Conservation (phyloP, 2,888 invertebrate species). For the Loripinus fragilis region DNA sequence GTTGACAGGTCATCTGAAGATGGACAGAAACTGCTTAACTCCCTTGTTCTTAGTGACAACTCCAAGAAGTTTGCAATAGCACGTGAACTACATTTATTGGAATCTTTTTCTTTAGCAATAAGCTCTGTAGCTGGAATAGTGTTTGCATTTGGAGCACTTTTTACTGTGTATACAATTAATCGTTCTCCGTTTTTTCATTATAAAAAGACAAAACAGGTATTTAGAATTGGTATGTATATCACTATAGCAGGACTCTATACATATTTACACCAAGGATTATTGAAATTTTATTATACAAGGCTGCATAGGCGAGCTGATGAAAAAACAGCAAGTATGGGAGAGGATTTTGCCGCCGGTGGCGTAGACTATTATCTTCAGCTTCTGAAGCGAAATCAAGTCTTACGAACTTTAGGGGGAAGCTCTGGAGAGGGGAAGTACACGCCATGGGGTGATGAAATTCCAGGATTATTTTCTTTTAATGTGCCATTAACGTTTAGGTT, state of each 20-base stretch:
- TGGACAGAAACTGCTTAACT: not conserved
- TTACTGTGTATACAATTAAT: not conserved
- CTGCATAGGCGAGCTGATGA: not conserved
- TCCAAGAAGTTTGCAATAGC: conserved; percentile 5
- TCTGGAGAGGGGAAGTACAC: not conserved
- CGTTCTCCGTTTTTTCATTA: not conserved
- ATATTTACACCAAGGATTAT: not conserved
- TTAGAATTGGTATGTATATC: not conserved
- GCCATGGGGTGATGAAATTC: not conserved
- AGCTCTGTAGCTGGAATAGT: not conserved
- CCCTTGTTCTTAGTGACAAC: not conserved
- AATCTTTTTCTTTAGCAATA: not conserved
- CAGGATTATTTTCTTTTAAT: no score
- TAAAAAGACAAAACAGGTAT: not conserved
- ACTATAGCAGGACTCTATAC: not conserved
- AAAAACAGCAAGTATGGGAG: not conserved
- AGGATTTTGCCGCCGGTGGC: not conserved
- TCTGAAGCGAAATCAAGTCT: not conserved
- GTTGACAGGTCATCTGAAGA: not conserved
- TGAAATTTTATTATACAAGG: not conserved
- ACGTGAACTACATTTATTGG: not conserved
- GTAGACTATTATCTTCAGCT: not conserved
- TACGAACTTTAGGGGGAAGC: not conserved
- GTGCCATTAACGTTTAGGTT: no score
- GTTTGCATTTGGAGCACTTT: not conserved